phyloP scores from a whole-genome alignment of 2,113 vertebrate genomes.

The Numenius arquata region DNA sequence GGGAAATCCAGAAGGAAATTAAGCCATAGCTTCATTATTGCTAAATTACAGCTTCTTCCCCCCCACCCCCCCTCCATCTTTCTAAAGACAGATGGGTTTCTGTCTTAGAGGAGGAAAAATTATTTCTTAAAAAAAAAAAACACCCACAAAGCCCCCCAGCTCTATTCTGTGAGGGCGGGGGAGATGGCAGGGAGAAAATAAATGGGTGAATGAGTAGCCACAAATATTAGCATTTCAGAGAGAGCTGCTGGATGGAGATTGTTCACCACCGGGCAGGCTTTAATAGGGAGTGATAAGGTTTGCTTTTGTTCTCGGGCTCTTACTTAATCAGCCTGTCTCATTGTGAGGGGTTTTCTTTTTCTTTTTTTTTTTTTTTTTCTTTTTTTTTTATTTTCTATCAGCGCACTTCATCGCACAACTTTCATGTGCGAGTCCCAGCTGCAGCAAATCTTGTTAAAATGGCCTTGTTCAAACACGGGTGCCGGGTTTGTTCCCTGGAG shows the following conservation, averaged over 20 bases:
- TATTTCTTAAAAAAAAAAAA: not conserved
- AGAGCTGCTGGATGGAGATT: constrained; percentile 15
- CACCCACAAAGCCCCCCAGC: not conserved
- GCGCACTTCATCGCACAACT: constrained; percentile 21
- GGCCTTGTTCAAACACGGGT: constrained; percentile 44
- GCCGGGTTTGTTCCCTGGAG: constrained; percentile 39
- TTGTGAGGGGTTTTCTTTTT: not conserved
- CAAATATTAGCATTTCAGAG: constrained; percentile 58
- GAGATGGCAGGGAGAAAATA: not conserved
- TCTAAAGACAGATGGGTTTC: not conserved
- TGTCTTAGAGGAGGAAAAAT: not conserved
- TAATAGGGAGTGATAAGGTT: constrained; percentile 55
- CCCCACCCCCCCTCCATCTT: not conserved
- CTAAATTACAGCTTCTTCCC: not conserved
- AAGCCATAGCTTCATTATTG: not conserved
- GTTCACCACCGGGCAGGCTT: constrained; percentile 27
- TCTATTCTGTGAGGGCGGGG: not conserved
- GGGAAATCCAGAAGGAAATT: not conserved
- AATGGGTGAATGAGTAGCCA: not conserved
- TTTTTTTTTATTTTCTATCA: not conserved
- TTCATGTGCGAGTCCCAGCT: constrained; percentile 57
- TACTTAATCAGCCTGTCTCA: constrained; percentile 32
- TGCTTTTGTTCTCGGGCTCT: constrained; percentile 52
- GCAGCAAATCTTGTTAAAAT: constrained; percentile 47
- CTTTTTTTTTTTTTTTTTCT: too few relatives aligned